A percentile compares a stretch with the other conserved stretches of the same genome.
phyloP scores from a whole-genome alignment of 1,140 invertebrate species.

The Subanguina moxae region DNA sequence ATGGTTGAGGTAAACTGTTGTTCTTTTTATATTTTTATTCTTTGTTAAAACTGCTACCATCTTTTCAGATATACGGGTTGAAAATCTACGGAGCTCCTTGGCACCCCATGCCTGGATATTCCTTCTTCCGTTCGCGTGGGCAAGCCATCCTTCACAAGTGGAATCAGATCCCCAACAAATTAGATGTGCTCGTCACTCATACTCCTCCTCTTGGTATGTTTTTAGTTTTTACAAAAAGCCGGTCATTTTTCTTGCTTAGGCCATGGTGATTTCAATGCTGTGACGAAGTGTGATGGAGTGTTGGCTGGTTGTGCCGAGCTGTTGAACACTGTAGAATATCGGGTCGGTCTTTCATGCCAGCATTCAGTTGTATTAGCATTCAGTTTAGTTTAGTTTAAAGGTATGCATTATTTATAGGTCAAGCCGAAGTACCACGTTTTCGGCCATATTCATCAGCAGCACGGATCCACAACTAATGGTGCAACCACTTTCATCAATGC shows the following conservation, averaged over 20 bases:
- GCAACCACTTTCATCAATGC: conserved; percentile 46
- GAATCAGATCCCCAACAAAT: conserved; percentile 72
- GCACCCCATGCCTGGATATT: conserved; percentile 63
- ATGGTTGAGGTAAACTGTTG: conserved; percentile 34
- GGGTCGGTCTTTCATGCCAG: not conserved
- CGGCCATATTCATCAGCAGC: conserved; percentile 46
- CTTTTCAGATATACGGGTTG: conserved; percentile 49
- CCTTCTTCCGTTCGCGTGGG: conserved; percentile 63
- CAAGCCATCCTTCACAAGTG: conserved; percentile 72
- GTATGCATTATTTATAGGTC: too few species aligned
- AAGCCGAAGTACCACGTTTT: conserved; percentile 63
- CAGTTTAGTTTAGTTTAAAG: too few species aligned
- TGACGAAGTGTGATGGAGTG: conserved; percentile 20
- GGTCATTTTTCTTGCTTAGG: too few species aligned
- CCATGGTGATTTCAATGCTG: conserved; percentile 1
- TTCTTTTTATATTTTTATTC: not conserved
- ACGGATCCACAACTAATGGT: conserved; percentile 44
- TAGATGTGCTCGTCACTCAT: conserved; percentile 76
- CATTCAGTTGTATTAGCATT: too few species aligned
- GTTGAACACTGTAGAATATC: conserved; percentile 73
- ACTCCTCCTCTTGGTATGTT: conserved; percentile 61
- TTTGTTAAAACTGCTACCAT: not conserved
- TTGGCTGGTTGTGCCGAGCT: conserved; percentile 75
- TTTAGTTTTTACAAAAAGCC: conserved; percentile 66
- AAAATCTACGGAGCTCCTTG: conserved; percentile 60